Evolutionary conservation across 2,888 invertebrate genomes (phyloP), one percentile per base, ranked within the genome.

Genomic region (Neoascia interrupta): DNA sequence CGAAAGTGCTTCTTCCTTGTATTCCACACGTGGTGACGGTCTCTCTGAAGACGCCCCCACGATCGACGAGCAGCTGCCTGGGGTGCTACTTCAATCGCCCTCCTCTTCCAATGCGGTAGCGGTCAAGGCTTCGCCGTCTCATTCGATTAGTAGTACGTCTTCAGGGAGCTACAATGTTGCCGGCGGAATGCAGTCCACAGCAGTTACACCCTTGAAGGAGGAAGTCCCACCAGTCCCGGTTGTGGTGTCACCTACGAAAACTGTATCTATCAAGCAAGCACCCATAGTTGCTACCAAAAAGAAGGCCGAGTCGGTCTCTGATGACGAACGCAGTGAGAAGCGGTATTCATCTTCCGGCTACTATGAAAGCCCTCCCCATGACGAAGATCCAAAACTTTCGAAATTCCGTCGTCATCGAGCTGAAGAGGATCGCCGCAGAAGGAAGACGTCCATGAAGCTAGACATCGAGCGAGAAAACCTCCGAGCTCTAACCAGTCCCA

Each of bases 1-100:
- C 87, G 96, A 96, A 88, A 95, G 95, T 87, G 94, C 94, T 79
- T 95, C 95, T 66, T 95, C 95, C 37, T 90, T 95, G 70, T 95
- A 95, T 87, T 95, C 95, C 82, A 93, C 95, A 31, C 91, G 94
- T 81, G 93, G 93, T 80, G 94, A 95, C 85, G 92, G 92, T 79
- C 81, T 86, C 2, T 90, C 90, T 37, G 93, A 93, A 85, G 93
- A 93, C 84, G 90, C 92, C 87, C 89, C 93, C 45, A 90, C 92
- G 39, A 91, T 91, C 69, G 84, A 84, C 31, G 83, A 83, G 18
- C 79, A 82, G 13, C 69, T 81, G 11, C 72, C 74, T 23, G 68
- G 49, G 26, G 49, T 43, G 2, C 13, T 56, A 11, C 34, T 54
- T 47, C 60, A 82, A 36, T 56, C 74, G 11, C 1, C 83, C 73